These are phyloP conservation scores for Hiodon tergisus DNA, from an alignment of 2,113 vertebrate genomes.

Conservation along the genomic window DNA sequence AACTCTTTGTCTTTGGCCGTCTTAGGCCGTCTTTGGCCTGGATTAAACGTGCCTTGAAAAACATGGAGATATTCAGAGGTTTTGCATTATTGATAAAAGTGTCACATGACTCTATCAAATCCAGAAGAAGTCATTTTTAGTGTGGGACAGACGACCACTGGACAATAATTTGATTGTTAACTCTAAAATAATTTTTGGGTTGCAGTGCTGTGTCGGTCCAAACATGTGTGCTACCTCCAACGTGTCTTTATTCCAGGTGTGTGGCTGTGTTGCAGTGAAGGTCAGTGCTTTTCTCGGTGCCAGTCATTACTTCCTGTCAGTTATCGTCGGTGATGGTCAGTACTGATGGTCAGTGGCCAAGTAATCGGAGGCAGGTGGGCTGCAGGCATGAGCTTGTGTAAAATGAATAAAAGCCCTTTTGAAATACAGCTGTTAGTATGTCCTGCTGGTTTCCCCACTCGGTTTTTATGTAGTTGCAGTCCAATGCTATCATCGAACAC, in stretches of 20 bases:
- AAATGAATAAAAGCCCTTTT: too few species aligned
- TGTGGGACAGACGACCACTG: constrained; percentile 21
- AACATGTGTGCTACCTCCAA: not conserved
- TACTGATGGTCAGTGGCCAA: too few species aligned
- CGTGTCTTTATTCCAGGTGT: too few species aligned
- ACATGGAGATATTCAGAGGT: constrained; percentile 28
- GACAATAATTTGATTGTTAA: constrained; percentile 5
- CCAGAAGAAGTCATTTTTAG: constrained; percentile 33
- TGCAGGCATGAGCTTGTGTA: too few species aligned
- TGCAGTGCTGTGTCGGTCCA: too few species aligned
- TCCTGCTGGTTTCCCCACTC: not conserved
- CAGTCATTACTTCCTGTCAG: not conserved
- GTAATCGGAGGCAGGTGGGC: too few species aligned
- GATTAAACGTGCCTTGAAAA: constrained; percentile 24
- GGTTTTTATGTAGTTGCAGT: not conserved
- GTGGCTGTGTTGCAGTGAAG: not conserved
- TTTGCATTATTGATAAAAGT: constrained; percentile 36
- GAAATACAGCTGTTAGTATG: too few species aligned
- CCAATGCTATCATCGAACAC: too few species aligned
- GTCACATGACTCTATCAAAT: constrained; percentile 36
- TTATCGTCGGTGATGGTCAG: too few species aligned
- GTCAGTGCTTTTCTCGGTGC: not conserved
- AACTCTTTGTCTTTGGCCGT: constrained; percentile 6
- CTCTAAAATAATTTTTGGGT: not conserved
- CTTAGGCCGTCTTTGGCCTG: not conserved